A percentile compares a stretch with the other conserved stretches of the same genome.
Evolutionary conservation across 2,113 vertebrate genomes (phyloP).

Genomic region (Rostratula benghalensis): DNA sequence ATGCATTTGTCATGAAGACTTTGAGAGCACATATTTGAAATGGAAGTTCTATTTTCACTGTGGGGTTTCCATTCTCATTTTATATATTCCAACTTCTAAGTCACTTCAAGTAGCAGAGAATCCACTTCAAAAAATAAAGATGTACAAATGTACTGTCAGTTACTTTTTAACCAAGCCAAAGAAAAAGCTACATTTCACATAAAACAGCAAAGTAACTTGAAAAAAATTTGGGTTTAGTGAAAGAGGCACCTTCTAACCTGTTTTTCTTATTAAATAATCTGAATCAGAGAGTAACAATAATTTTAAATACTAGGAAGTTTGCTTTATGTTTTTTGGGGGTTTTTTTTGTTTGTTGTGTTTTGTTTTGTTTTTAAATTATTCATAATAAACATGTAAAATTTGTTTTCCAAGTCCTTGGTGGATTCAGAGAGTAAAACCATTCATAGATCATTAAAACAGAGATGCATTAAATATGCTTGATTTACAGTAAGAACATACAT

Average conservation of each 20-base stretch:
- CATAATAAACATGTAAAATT: not conserved
- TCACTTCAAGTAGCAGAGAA: constrained; percentile 4
- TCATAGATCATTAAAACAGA: not conserved
- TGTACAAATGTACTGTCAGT: not conserved
- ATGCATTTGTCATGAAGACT: constrained; percentile 3
- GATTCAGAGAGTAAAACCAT: not conserved
- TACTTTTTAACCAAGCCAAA: not conserved
- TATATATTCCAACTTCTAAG: not conserved
- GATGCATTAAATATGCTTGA: not conserved
- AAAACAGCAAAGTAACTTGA: not conserved
- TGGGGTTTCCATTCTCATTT: not conserved
- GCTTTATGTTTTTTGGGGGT: not conserved
- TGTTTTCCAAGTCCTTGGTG: not conserved
- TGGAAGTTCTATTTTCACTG: constrained; percentile 7
- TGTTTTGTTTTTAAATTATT: not conserved
- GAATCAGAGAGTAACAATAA: not conserved
- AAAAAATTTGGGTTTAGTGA: not conserved
- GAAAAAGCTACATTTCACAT: not conserved
- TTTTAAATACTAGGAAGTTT: not conserved
- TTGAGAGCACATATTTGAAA: constrained; percentile 12
- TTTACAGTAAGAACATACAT: not conserved
- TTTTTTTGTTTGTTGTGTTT: too few relatives aligned
- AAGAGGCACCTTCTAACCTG: not conserved
- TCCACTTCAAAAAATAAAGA: constrained; percentile 16
- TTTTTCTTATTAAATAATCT: not conserved